These are phyloP conservation scores for Protobothrops mucrosquamatus DNA, from an alignment of 2,113 vertebrate genomes.

Conservation along the genomic window DNA sequence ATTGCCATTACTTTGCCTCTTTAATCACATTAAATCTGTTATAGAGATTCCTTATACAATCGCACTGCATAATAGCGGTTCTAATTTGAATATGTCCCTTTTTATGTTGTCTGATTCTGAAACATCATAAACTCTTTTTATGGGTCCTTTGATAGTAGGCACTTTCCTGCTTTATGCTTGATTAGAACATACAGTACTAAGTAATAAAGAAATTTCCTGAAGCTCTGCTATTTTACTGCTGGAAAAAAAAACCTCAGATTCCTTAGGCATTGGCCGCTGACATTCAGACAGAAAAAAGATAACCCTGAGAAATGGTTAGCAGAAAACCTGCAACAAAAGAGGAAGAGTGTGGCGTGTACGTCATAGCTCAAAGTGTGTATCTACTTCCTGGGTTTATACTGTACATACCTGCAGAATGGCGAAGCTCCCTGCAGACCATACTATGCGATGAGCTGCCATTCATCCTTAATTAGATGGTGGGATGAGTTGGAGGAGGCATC, in stretches of 20 bases:
- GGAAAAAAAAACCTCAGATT: constrained; percentile 49
- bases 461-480: neutral
- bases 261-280: constrained; percentile 4
- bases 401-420: neutral
- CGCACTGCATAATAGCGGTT: constrained; percentile 79
- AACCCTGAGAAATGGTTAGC: constrained; percentile 5
- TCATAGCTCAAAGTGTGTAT: neutral
- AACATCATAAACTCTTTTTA: constrained; percentile 84
- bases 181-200: constrained; percentile 77
- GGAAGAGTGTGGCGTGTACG: neutral
- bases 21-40: constrained; percentile 82
- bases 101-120: constrained; percentile 82
- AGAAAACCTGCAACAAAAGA: constrained; percentile 10
- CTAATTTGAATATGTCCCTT: constrained; percentile 82
- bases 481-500: neutral
- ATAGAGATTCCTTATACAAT: constrained; percentile 79
- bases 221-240: constrained; percentile 66
- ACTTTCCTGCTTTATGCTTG: constrained; percentile 76
- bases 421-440: neutral
- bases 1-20: constrained; percentile 81
- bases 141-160: constrained; percentile 78
- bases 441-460: neutral
- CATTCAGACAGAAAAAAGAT: constrained; percentile 35
- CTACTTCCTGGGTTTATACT: neutral
- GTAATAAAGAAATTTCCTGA: constrained; percentile 76